Percentiles rank a stretch among this genome's conserved stretches.
These are phyloP conservation scores for Pachliopta kotzebuea DNA, from an alignment of 2,888 invertebrate species.

Conservation along the genomic window DNA sequence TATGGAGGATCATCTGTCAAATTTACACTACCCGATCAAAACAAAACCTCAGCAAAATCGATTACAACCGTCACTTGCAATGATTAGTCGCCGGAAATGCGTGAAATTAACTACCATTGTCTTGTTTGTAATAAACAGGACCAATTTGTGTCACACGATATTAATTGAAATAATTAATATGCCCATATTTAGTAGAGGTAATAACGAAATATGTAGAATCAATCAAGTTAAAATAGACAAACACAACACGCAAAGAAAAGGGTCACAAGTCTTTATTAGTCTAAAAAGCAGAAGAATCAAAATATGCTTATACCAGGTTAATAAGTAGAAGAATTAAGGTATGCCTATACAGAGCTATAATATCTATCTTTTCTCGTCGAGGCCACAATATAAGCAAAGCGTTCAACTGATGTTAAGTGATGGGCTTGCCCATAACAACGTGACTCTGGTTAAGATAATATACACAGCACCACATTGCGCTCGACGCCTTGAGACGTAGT, in stretches of 20 bases:
- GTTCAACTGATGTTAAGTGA: too few relatives aligned
- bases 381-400: too few relatives aligned
- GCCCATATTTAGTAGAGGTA: not conserved
- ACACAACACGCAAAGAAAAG: not conserved
- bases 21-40: not conserved
- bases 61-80: constrained; percentile 4
- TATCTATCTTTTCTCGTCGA: too few relatives aligned
- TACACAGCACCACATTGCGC: too few relatives aligned
- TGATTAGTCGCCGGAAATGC: not conserved
- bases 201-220: not conserved
- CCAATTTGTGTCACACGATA: not conserved
- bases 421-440: too few relatives aligned
- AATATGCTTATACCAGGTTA: too few relatives aligned
- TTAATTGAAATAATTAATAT: constrained; percentile 2
- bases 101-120: constrained; percentile 7
- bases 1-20: not conserved
- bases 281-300: too few relatives aligned
- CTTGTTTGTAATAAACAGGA: not conserved
- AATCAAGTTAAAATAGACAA: not conserved
- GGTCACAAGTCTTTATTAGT: too few relatives aligned
- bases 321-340: too few relatives aligned
- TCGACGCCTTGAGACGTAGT: too few relatives aligned
- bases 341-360: too few relatives aligned
- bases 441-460: too few relatives aligned
- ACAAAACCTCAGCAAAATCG: not conserved